phyloP scores from a whole-genome alignment of 2,888 invertebrate genomes.

The Atrina japonica region DNA sequence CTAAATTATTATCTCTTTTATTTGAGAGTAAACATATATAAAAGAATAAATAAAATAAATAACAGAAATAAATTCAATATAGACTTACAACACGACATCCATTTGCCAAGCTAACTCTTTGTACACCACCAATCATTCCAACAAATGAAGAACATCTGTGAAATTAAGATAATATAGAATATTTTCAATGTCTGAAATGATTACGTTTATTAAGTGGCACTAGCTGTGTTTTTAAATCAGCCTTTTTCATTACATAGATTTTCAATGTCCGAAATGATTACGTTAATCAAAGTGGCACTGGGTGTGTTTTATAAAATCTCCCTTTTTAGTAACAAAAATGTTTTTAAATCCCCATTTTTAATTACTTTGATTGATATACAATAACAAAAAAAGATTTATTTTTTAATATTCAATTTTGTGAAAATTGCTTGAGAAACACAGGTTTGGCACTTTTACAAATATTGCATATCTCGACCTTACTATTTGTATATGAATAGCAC shows the following conservation, averaged over 20 bases:
- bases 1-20: no score
- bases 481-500: no score
- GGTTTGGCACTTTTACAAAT: no score
- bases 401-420: no score
- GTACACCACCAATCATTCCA: constrained; percentile 87
- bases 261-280: background rate
- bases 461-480: no score
- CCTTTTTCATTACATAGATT: background rate
- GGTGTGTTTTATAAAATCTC: background rate
- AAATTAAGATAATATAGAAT: background rate
- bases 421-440: no score
- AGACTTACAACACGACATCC: constrained; percentile 73
- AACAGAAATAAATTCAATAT: no score
- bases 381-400: no score
- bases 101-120: constrained; percentile 85
- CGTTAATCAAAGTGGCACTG: background rate
- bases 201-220: background rate
- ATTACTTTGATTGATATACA: no score
- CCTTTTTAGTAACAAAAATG: background rate
- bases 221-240: background rate
- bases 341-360: background rate
- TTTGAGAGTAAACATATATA: no score
- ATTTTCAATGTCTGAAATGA: background rate
- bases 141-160: constrained; percentile 88
- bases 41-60: no score